A percentile compares a stretch with the other conserved stretches of the same genome.
Conservation (phyloP, 2,888 invertebrate species). For the Mimumesa dahlbomi region DNA sequence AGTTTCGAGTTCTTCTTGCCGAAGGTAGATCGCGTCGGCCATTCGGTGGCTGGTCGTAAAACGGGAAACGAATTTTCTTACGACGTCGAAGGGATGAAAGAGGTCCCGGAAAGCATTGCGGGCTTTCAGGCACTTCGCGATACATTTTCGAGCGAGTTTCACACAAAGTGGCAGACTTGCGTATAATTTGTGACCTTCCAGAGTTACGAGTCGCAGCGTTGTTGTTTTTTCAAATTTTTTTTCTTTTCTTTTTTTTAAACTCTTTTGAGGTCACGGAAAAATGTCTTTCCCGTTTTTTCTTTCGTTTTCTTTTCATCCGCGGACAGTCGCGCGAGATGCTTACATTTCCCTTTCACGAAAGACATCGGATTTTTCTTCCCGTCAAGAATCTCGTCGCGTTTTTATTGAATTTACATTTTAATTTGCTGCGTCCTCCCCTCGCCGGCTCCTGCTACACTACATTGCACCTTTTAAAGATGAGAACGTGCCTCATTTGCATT, state of each 20-base stretch:
- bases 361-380: not conserved
- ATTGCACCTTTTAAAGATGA: slow-evolving; percentile 17
- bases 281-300: too few relatives aligned
- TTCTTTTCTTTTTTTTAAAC: too few relatives aligned
- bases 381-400: slow-evolving; percentile 2
- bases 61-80: slow-evolving; percentile 47
- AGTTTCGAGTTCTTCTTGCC: slow-evolving; percentile 36
- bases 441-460: slow-evolving; percentile 2
- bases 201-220: too few relatives aligned
- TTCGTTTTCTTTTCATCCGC: too few relatives aligned
- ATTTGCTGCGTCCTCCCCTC: slow-evolving; percentile 17
- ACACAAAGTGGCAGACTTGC: too few relatives aligned
- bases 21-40: slow-evolving; percentile 15
- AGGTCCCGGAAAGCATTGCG: slow-evolving; percentile 14
- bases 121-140: not conserved
- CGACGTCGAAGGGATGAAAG: slow-evolving; percentile 38
- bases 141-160: not conserved
- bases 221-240: too few relatives aligned
- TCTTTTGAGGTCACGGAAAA: too few relatives aligned
- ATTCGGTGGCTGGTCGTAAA: slow-evolving; percentile 34
- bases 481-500: slow-evolving; percentile 40
- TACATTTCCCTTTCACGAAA: not conserved
- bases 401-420: slow-evolving; percentile 47
- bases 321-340: too few relatives aligned
- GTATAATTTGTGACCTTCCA: too few relatives aligned